Conservation (phyloP, 2,113 vertebrate genomes). For the Podarcis muralis region DNA sequence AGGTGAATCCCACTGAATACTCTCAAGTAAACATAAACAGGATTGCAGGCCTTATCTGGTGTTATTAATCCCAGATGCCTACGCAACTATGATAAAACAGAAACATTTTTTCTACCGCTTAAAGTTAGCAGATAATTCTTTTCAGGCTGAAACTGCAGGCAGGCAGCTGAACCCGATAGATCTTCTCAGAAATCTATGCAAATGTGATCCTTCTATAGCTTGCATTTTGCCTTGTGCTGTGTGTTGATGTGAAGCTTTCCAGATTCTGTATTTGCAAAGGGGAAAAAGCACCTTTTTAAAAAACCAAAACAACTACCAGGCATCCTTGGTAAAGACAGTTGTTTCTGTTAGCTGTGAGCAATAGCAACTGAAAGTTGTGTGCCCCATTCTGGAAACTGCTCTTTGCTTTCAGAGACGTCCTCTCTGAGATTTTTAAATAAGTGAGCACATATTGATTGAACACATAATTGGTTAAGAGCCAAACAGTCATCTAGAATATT, state of each 20-base stretch:
- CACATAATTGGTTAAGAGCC: neutral
- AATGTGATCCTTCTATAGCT: neutral
- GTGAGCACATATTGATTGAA: neutral
- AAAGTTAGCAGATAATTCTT: neutral
- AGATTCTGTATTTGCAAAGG: neutral
- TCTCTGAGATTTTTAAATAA: neutral
- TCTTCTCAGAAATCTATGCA: neutral
- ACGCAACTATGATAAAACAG: neutral
- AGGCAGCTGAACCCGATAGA: neutral
- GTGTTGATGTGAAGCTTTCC: neutral
- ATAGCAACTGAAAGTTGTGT: neutral
- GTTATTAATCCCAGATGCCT: neutral
- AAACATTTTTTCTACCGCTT: neutral
- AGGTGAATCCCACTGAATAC: neutral
- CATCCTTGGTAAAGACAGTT: neutral
- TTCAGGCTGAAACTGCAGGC: neutral
- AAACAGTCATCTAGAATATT: neutral
- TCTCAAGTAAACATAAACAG: neutral
- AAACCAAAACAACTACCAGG: neutral
- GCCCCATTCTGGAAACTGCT: neutral
- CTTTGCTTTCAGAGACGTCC: neutral
- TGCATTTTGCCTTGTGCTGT: neutral
- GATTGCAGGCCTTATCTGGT: neutral
- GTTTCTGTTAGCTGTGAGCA: neutral
- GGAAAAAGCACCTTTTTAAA: neutral